phyloP scores from a whole-genome alignment of 2,888 invertebrate genomes.

The Orthonevra nobilis region DNA sequence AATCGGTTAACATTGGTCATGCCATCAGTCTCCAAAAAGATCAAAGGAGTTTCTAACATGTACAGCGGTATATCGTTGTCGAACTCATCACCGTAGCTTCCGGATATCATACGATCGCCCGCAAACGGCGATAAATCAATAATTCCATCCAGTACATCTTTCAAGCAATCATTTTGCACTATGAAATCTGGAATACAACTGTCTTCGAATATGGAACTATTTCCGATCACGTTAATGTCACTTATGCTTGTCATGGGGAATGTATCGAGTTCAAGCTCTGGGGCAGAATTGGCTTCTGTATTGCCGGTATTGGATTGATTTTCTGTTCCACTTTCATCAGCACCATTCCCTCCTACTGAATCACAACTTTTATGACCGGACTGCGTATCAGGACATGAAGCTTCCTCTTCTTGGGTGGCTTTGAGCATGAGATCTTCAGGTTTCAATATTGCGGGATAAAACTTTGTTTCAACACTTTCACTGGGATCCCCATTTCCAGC shows the following conservation, averaged over 20 bases:
- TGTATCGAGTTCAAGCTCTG: constrained; percentile 19
- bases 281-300: not conserved
- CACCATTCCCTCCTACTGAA: not conserved
- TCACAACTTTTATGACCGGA: not conserved
- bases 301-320: not conserved
- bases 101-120: constrained; percentile 25
- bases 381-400: too few relatives aligned
- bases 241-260: constrained; percentile 6
- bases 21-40: not conserved
- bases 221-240: constrained; percentile 16
- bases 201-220: constrained; percentile 25
- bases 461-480: constrained; percentile 22
- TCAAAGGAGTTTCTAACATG: not conserved
- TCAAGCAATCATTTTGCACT: not conserved
- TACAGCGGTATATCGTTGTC: not conserved
- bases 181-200: constrained; percentile 1
- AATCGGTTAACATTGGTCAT: constrained; percentile 17
- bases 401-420: not conserved
- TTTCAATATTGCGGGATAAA: constrained; percentile 11
- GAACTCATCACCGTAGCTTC: constrained; percentile 7
- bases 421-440: constrained; percentile 25
- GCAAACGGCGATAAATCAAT: not conserved
- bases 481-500: constrained; percentile 39
- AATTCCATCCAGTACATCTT: too few relatives aligned
- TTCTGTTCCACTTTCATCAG: not conserved